Evolutionary conservation across 2,113 vertebrate genomes (phyloP), one percentile per base, ranked within the genome.

Genomic region (Bubalus kerabau): DNA sequence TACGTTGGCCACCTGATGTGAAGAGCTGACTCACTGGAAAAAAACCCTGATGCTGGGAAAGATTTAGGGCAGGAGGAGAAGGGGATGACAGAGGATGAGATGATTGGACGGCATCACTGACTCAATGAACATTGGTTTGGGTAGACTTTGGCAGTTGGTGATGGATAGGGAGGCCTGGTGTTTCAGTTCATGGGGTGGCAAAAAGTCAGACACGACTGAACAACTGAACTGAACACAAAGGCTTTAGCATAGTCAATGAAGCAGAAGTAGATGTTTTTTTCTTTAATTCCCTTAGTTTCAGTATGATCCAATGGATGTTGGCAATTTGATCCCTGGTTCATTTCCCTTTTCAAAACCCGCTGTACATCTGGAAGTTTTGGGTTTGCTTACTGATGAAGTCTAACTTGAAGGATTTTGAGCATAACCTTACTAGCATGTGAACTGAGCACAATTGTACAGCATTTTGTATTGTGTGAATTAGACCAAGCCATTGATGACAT

Each of bases 111-210:
- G 19, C 67, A 40, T 40, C 67, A 71, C 5, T 0, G 0, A 40
- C n/a, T 71, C 10, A 12, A 6, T 71, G 67, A 11, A 71, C 19
- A 12, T 40, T 11, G n/a, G 19, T 40, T 40, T 71, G 10, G 19
- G 67, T 40, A 71, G 5, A 71, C n/a, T 71, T n/a, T 1, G 10
- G 19, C 19, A 71, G 10, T 40, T 40, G n/a, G n/a, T 71, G 19
- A 71, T 23, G 19, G 9, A 23, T 3, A 71, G n/a, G 64, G 64
- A 71, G n/a, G 2, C 64, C 17, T 36, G 64, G 1, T 71, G 19
- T 5, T 71, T 19, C 0, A 1, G n/a, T 71, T 40, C n/a, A 71
- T 71, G 67, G 19, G 19, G 1, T 71, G 5, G 0, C n/a, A 71
- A 71, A 71, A 17, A 67, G 9, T 71, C 19, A 3, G 19, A 71